Percentiles rank a stretch among this genome's conserved stretches.
Conservation (phyloP, 2,797 vertebrate species). For the Melanotaenia nigrans region DNA sequence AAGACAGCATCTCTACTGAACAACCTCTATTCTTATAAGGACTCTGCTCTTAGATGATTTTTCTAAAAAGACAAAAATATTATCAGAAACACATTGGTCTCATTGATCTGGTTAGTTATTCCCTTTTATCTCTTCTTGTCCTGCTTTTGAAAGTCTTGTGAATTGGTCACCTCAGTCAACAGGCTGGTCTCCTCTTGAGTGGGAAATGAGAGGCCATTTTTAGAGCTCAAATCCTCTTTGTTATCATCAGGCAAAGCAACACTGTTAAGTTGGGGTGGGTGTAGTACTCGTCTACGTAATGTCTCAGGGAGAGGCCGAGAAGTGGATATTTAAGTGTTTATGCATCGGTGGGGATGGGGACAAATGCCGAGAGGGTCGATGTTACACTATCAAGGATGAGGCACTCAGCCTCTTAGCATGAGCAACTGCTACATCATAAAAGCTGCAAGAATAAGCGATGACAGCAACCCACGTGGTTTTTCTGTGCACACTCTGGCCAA, state of each 20-base stretch:
- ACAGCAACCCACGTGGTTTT: slow-evolving; percentile 51
- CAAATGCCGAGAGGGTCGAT: slow-evolving; percentile 50
- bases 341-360: slow-evolving; percentile 33
- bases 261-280: slow-evolving; percentile 43
- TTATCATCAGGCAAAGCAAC: slow-evolving; percentile 33
- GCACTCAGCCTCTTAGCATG: slow-evolving; percentile 49
- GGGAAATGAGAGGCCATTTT: slow-evolving; percentile 48
- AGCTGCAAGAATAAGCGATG: slow-evolving; percentile 50
- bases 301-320: slow-evolving; percentile 38
- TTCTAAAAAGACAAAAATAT: background rate
- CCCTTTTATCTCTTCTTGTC: slow-evolving; percentile 29
- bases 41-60: background rate
- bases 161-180: slow-evolving; percentile 51
- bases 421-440: slow-evolving; percentile 29
- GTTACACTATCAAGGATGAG: slow-evolving; percentile 54
- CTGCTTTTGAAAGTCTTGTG: slow-evolving; percentile 37
- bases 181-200: slow-evolving; percentile 42
- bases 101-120: background rate
- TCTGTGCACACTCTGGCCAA: slow-evolving; percentile 44
- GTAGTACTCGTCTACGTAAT: slow-evolving; percentile 42
- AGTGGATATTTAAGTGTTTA: slow-evolving; percentile 55
- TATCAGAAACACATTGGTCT: background rate
- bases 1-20: background rate
- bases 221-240: slow-evolving; percentile 50
- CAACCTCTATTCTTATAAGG: background rate